phyloP scores from a whole-genome alignment of 2,113 vertebrate genomes.

The Percopsis transmontana region DNA sequence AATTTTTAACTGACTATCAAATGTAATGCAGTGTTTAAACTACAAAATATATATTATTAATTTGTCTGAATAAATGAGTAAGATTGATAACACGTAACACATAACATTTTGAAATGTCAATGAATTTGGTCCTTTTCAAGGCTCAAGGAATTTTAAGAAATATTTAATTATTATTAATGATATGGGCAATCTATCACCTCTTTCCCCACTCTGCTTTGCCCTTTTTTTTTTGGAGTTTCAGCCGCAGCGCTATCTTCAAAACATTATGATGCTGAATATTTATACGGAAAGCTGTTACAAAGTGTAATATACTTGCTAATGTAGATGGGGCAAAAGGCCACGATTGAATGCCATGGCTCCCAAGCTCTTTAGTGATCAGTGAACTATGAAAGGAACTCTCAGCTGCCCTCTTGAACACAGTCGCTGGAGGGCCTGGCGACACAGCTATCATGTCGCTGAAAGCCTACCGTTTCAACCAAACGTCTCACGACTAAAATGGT shows the following conservation, averaged over 20 bases:
- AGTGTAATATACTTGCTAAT: constrained; percentile 60
- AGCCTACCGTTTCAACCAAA: constrained; percentile 52
- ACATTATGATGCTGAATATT: constrained; percentile 57
- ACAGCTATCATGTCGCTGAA: constrained; percentile 60
- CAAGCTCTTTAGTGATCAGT: constrained; percentile 67
- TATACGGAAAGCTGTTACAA: constrained; percentile 51
- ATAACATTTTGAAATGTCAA: constrained; percentile 12
- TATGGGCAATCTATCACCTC: neutral
- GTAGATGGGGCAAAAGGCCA: constrained; percentile 54
- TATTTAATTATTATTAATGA: neutral
- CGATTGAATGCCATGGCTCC: constrained; percentile 36
- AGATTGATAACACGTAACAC: no score
- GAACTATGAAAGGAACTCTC: constrained; percentile 65
- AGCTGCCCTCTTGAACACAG: constrained; percentile 54
- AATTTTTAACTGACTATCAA: neutral
- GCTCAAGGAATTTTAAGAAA: neutral
- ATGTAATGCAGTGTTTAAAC: no score
- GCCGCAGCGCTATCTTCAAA: constrained; percentile 35
- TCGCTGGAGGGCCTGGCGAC: constrained; percentile 45
- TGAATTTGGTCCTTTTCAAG: neutral
- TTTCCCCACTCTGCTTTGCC: constrained; percentile 14
- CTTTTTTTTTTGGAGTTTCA: constrained; percentile 31
- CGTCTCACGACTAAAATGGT: constrained; percentile 49
- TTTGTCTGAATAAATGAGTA: no score
- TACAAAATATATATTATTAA: no score